Conservation (phyloP, 2,113 vertebrate genomes). For the Sceloporus tristichus region DNA sequence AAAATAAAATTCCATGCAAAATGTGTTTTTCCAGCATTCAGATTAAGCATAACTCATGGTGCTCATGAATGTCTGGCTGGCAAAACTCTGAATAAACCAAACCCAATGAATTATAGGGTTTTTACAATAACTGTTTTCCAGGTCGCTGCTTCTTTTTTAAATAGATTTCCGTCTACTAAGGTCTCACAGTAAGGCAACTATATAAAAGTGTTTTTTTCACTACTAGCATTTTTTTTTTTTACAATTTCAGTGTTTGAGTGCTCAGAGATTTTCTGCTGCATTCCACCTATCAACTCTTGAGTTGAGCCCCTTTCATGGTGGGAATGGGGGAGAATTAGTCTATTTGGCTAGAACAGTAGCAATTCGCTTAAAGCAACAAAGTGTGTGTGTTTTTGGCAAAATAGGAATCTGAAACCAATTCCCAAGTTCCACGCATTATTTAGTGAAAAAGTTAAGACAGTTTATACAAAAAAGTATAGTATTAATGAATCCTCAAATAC, state of each 20-base stretch:
- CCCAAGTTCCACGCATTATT: not conserved
- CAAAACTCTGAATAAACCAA: not conserved
- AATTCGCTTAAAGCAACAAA: not conserved
- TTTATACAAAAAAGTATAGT: not conserved
- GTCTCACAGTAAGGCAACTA: not conserved
- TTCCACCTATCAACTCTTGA: not conserved
- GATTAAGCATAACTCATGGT: no score
- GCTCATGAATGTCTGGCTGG: not conserved
- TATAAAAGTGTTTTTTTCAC: not conserved
- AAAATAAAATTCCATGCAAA: no score
- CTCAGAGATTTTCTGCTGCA: not conserved
- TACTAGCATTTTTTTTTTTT: not conserved
- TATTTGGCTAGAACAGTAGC: not conserved
- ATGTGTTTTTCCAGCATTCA: no score
- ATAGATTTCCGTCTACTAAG: not conserved
- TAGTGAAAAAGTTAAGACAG: not conserved
- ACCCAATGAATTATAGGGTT: not conserved
- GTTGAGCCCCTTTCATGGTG: not conserved
- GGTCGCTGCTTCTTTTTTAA: slow-evolving; percentile 9
- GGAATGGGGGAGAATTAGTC: no score
- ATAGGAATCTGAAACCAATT: not conserved
- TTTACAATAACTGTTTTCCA: not conserved
- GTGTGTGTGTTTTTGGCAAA: not conserved
- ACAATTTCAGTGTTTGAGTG: not conserved
- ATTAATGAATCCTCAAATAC: not conserved